Percentiles rank a stretch among this genome's conserved stretches.
Evolutionary conservation across 2,113 vertebrate species (phyloP).

Genomic region (Pseudopipra pipra): DNA sequence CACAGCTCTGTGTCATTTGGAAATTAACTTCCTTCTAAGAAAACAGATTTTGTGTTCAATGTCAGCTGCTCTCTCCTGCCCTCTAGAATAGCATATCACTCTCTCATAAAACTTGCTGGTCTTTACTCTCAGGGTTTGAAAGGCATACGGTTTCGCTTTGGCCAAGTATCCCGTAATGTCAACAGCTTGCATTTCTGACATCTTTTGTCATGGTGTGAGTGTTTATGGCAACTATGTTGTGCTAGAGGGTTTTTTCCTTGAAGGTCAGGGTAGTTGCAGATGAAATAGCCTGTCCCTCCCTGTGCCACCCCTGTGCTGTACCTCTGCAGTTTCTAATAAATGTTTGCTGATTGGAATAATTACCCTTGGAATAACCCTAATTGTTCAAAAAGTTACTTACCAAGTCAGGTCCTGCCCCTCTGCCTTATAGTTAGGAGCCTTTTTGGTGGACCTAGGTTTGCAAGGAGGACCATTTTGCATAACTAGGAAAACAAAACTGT

Average conservation of each 20-base stretch:
- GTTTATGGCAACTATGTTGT: background rate
- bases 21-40: background rate
- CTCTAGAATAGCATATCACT: background rate
- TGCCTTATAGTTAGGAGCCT: background rate
- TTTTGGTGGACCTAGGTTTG: background rate
- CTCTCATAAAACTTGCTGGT: background rate
- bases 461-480: rapidly evolving
- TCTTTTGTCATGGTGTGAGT: constrained; percentile 22
- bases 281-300: background rate
- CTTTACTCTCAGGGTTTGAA: background rate
- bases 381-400: background rate
- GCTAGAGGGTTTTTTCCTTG: background rate
- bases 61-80: background rate
- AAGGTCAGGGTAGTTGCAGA: constrained; percentile 18
- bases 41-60: background rate
- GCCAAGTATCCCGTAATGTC: background rate
- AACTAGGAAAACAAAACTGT: background rate
- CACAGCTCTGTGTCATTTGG: background rate
- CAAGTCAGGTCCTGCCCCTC: background rate
- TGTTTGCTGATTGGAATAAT: background rate
- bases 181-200: constrained; percentile 10
- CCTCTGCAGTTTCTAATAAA: background rate
- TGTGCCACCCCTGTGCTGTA: background rate
- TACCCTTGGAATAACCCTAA: background rate
- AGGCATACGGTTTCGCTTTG: background rate